These are phyloP conservation scores for Polyommatus icarus DNA, from an alignment of 2,888 invertebrate species.

Conservation along the genomic window DNA sequence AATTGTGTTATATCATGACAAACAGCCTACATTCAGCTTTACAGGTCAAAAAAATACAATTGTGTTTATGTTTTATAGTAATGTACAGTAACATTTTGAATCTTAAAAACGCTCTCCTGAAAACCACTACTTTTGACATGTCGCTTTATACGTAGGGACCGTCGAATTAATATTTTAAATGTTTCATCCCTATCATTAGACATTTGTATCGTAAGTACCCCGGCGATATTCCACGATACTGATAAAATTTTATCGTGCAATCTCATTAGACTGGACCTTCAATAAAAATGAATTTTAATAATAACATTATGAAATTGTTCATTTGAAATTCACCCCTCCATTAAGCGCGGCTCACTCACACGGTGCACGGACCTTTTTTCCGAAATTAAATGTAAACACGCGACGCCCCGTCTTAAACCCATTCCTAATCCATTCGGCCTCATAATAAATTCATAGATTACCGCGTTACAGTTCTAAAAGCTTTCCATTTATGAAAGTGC, in stretches of 20 bases:
- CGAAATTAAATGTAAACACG: conserved; percentile 31
- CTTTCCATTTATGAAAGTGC: conserved; percentile 29
- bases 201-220: not conserved
- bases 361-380: conserved; percentile 20
- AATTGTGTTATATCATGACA: too few relatives aligned
- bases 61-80: too few relatives aligned
- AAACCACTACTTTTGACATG: too few relatives aligned
- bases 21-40: too few relatives aligned
- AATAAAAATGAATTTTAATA: conserved; percentile 17
- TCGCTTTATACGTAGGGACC: too few relatives aligned
- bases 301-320: conserved; percentile 26
- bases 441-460: conserved; percentile 31
- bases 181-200: not conserved
- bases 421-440: conserved; percentile 29
- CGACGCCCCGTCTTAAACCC: conserved; percentile 29
- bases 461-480: conserved; percentile 18
- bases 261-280: conserved; percentile 12
- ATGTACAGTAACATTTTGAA: too few relatives aligned
- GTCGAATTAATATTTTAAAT: not conserved
- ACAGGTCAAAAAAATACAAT: too few relatives aligned
- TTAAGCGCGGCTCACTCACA: not conserved
- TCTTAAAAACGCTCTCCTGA: too few relatives aligned
- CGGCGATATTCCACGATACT: not conserved
- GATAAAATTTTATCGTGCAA: not conserved
- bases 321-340: conserved; percentile 30